A percentile compares a stretch with the other conserved stretches of the same genome.
phyloP scores from a whole-genome alignment of 1,140 invertebrate species.

The Drosophila orosa region DNA sequence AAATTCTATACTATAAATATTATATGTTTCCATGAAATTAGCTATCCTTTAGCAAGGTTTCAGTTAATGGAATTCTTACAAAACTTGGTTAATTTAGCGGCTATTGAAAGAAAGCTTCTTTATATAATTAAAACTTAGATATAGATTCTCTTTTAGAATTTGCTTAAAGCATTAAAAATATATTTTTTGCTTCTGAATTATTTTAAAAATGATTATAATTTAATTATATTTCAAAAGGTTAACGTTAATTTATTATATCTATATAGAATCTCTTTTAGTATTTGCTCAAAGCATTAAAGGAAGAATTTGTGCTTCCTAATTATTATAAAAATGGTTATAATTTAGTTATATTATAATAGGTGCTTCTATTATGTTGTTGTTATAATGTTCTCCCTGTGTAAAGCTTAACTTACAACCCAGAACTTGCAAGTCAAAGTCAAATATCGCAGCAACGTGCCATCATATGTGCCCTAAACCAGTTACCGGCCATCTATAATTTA shows the following conservation, averaged over 20 bases:
- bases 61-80: neutral
- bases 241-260: no score
- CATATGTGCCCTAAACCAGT: slow-evolving; percentile 39
- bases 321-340: no score
- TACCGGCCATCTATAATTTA: slow-evolving; percentile 68
- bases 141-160: neutral
- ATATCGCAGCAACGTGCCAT: slow-evolving; percentile 11
- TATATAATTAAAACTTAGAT: neutral
- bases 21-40: neutral
- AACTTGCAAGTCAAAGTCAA: slow-evolving; percentile 24
- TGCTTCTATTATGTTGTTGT: neutral
- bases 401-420: slow-evolving; percentile 10
- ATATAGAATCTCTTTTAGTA: neutral
- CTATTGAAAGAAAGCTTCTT: neutral
- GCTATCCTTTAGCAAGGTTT: no score
- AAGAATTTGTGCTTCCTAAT: neutral
- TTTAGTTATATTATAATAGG: neutral
- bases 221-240: no score
- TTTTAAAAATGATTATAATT: no score
- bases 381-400: slow-evolving; percentile 4
- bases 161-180: no score
- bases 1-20: neutral
- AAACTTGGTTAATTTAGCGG: neutral
- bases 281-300: neutral
- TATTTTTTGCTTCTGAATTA: neutral